These are phyloP conservation scores for Rhagonycha lutea DNA, from an alignment of 2,888 invertebrate genomes.

Conservation along the genomic window DNA sequence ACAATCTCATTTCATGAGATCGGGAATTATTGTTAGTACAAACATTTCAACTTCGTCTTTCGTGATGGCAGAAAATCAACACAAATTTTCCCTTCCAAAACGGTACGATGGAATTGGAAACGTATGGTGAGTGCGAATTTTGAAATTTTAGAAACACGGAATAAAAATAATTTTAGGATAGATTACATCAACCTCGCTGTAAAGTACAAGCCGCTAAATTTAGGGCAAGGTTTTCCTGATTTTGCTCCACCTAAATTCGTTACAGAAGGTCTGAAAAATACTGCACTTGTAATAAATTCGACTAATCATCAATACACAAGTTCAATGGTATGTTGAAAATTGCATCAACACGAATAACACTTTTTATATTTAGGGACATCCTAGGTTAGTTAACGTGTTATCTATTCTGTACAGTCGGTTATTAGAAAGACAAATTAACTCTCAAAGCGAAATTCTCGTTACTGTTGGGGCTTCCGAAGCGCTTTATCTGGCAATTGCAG, in stretches of 20 bases:
- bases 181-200: slow-evolving; percentile 85
- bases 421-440: slow-evolving; percentile 74
- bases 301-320: neutral
- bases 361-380: slow-evolving; percentile 75
- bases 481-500: slow-evolving; percentile 79
- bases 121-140: neutral
- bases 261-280: neutral
- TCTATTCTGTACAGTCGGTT: slow-evolving; percentile 83
- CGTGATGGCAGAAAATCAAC: neutral
- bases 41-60: neutral
- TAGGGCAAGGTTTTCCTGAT: slow-evolving; percentile 96
- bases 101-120: neutral
- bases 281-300: neutral
- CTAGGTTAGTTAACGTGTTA: slow-evolving; percentile 82
- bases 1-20: neutral
- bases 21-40: neutral
- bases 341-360: neutral
- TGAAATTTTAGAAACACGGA: neutral
- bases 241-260: slow-evolving; percentile 74
- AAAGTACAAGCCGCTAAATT: slow-evolving; percentile 86
- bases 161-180: neutral
- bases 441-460: slow-evolving; percentile 83
- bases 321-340: neutral
- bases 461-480: slow-evolving; percentile 95
- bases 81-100: neutral